Base-by-base conservation (phyloP, 2,888 invertebrate species). In the Tipula vernalis region DNA sequence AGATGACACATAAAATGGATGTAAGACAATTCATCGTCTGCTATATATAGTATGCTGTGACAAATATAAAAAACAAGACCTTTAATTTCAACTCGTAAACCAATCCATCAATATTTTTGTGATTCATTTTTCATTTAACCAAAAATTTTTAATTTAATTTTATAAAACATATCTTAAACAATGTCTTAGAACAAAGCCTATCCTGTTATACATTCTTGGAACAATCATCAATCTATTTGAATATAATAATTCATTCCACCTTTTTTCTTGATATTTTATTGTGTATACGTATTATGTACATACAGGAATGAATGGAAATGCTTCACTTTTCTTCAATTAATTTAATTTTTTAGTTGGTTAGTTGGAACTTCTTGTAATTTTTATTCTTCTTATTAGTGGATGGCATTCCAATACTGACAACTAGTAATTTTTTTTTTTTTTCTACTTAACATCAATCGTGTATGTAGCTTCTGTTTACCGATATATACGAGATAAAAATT, bases 231-330 rank as follows among this genome's bases (percentile, higher is more conserved):
- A 85, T 85, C 85, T 85, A 85, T 85, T 85, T 44, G 15, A 42
- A 85, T 85, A 42, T 85, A 42, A 85, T 85, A 85, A 85, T 85
- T 85, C 44, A 85, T 85, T 85, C 85, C 85, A 85, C 85, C 85
- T 85, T 85, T 44, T 12, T 15, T 84, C 4, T 39, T 39, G 13
- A n/a, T n/a, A n/a, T n/a, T n/a, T 15, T 36, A 36, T 15, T 39
- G 5, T 36, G 28, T 28, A 28, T 28, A 28, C 28, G 28, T 28
- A 28, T 28, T 28, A 28, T 28, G 28, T 28, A 28, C 2, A 2
- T 28, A 28, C 28, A 6, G 8, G 36, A 8, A 84, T 39, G 41
- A 39, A 84, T 39, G 41, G 41, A 41, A 84, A 84, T 84, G 41
- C 84, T 71, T 71, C 71, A 71, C 71, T 71, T 71, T 71, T 71